Base-by-base conservation (phyloP, 2,113 vertebrate species). In the Ictalurus furcatus region DNA sequence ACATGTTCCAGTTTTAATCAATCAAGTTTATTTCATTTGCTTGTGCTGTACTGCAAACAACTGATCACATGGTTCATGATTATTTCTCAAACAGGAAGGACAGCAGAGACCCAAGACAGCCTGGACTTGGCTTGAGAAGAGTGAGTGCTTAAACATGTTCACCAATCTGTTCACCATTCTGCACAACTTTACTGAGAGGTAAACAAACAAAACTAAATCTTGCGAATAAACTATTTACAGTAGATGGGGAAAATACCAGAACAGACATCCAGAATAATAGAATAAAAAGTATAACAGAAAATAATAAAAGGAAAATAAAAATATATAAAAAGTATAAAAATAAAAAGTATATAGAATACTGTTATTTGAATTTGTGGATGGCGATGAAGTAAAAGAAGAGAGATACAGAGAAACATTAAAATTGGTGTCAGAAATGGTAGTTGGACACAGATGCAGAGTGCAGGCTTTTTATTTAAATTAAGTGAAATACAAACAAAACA, bases 131-230 rank as follows among this genome's bases (percentile, higher is more conserved):
- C 59, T 8, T 9, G 80, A 59, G 54, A 82, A 34, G 54, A 82
- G 80, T 58, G 79, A 58, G 16, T 19, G 19, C 54, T 58, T 82
- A 82, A 84, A 65, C 19, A 84, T 84, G 83, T 67, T 84, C 37
- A 48, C 37, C 52, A 67, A 67, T 84, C 40, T 84, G 83, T 67
- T 67, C 61, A 17, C 59, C 52, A 65, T 65, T 84, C 83, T 67
- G 83, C 37, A 84, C 83, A 84, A 67, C 37, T 84, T 84, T 67
- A 84, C 25, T 48, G 83, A 84, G 23, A 84, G 83, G 61, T 84
- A 84, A 84, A 48, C 83, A 84, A 84, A 67, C 59, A 65, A 44
- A 84, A 44, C 58, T 25, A 28, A 48, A 40, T n/a, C n/a, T n/a
- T 48, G 0, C 6, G 16, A 84, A 9, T 67, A 48, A 84, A 52